Evolutionary conservation across 53 echinoderm and acorn worm genomes (phyloP), one percentile per base, ranked within the genome.

Genomic region (Paracentrotus lividus): DNA sequence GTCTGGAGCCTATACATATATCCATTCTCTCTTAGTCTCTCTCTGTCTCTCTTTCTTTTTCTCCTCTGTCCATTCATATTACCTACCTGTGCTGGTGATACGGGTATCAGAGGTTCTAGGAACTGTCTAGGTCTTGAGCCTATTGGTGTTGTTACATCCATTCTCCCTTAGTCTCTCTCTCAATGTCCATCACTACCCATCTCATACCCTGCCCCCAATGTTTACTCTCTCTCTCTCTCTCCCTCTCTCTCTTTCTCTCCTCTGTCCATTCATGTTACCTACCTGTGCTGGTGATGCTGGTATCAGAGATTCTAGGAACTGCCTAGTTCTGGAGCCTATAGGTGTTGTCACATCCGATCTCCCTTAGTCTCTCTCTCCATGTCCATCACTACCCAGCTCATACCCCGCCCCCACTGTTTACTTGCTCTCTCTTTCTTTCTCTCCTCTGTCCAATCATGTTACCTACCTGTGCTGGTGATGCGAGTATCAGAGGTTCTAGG

Each of bases 111-210:
- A 5, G 90, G 66, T 65, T 90, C 90, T 20, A 90, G 27, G 90
- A 90, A 90, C 90, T 86, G 94, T 10, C 94, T 87, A n/a, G 92
- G 93, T 84, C 94, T 96, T 42, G 69, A 44, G 5, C 72, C 91
- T 33, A 91, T 77, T 38, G 91, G 97, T 72, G 78, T 85, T 26
- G 90, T 93, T 68, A 92, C 93, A 47, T 96, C 10, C 52, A 12
- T 15, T 2, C 1, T 1, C 52, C 3, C 52, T 52, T 3, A 12
- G 10, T 52, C 52, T 52, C 52, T 52, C 1, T 52, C 52, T 52
- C 52, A 12, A 9, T 52, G 0, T 52, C 52, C 15, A 9, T 52
- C 52, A 1, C 4, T 1, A n/a, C n/a, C 52, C 15, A 1, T 52
- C 52, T 52, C 52, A n/a, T n/a, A n/a, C n/a, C n/a, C n/a, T n/a